Conservation (phyloP, 2,888 invertebrate species). For the Amphipyra berbera region DNA sequence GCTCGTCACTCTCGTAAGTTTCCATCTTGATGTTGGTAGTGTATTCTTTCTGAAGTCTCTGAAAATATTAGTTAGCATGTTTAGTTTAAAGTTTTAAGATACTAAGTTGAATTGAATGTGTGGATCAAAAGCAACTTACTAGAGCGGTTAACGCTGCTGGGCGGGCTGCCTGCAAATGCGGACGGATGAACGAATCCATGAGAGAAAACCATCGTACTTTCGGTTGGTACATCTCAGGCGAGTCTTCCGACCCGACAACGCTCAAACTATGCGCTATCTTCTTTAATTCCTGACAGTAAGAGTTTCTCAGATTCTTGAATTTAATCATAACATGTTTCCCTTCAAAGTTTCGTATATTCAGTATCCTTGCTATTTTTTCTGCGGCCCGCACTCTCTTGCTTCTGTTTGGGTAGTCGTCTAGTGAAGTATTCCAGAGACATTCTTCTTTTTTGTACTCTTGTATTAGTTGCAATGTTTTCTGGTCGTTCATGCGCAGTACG, state of each 20-base stretch:
- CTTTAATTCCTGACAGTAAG: conserved; percentile 76
- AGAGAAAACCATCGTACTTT: conserved; percentile 69
- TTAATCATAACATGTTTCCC: conserved; percentile 72
- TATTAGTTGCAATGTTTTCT: conserved; percentile 67
- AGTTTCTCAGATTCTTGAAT: conserved; percentile 76
- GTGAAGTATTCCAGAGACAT: conserved; percentile 70
- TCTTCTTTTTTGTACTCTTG: conserved; percentile 68
- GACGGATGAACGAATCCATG: conserved; percentile 73
- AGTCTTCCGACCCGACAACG: conserved; percentile 22
- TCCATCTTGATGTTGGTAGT: conserved; percentile 31
- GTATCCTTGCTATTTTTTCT: conserved; percentile 65
- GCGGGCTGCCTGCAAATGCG: conserved; percentile 62
- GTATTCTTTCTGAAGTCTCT: conserved; percentile 11
- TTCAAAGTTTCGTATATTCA: conserved; percentile 70
- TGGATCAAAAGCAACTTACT: conserved; percentile 5
- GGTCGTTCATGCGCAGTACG: conserved; percentile 65
- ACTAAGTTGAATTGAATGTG: not conserved
- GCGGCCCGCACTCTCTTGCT: conserved; percentile 59
- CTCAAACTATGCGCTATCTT: conserved; percentile 65
- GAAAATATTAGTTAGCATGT: conserved; percentile 3
- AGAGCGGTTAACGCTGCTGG: not conserved
- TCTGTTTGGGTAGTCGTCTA: conserved; percentile 65
- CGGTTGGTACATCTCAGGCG: conserved; percentile 64
- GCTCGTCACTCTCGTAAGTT: conserved; percentile 29
- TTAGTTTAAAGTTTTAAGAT: not conserved